Evolutionary conservation across 1,140 invertebrate genomes (phyloP).

Genomic region (Drosophila jambulina): DNA sequence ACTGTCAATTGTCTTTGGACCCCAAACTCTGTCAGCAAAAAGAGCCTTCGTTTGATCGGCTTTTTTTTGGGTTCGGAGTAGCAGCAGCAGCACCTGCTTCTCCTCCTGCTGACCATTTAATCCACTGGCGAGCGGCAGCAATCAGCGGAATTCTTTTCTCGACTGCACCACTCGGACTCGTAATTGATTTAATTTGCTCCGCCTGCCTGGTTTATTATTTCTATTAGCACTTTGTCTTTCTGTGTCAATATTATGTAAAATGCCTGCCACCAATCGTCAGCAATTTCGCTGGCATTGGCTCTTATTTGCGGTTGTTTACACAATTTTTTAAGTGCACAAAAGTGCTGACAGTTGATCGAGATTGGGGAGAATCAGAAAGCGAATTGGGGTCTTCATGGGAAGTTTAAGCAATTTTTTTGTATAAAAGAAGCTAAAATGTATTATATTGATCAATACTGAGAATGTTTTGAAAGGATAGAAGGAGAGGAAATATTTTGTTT

Average conservation of each 20-base stretch:
- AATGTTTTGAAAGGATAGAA: neutral
- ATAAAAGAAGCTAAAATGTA: neutral
- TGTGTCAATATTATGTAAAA: constrained; percentile 74
- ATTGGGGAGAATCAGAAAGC: constrained; percentile 1
- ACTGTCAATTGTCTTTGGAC: constrained; percentile 69
- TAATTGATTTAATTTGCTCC: constrained; percentile 79
- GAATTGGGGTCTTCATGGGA: neutral
- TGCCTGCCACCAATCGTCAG: constrained; percentile 34
- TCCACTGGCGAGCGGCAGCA: constrained; percentile 41
- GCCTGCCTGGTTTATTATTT: constrained; percentile 74
- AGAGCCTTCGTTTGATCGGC: constrained; percentile 32
- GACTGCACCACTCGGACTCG: constrained; percentile 26
- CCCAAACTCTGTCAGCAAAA: constrained; percentile 23
- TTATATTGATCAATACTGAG: neutral
- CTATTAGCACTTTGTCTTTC: constrained; percentile 76
- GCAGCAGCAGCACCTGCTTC: constrained; percentile 15
- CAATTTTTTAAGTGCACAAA: constrained; percentile 26
- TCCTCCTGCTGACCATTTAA: constrained; percentile 15
- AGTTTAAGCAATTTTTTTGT: neutral
- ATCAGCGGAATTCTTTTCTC: constrained; percentile 62
- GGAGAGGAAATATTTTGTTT: neutral
- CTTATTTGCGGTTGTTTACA: constrained; percentile 32
- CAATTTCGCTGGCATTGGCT: constrained; percentile 29
- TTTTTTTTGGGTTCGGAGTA: constrained; percentile 15
- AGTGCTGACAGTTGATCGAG: constrained; percentile 22